Percentiles rank a stretch among this genome's conserved stretches.
Evolutionary conservation across 2,888 invertebrate species (phyloP).

Genomic region (Lasioglossum pauxillum): DNA sequence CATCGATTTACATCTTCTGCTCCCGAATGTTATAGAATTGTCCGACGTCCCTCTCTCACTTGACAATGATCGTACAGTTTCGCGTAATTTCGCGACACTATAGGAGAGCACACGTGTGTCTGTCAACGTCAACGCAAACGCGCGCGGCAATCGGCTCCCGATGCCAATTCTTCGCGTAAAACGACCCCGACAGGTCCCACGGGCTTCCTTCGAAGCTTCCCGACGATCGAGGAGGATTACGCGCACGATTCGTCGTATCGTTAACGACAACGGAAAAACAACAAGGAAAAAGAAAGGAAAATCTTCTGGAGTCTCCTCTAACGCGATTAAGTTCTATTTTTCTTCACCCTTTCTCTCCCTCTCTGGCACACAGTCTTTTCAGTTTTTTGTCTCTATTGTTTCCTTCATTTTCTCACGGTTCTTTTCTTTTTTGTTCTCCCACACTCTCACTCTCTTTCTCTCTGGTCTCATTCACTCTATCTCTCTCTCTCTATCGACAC

Average conservation of each 20-base stretch:
- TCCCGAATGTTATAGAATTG: too few species aligned
- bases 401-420: slow-evolving; percentile 13
- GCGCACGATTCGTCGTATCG: slow-evolving; percentile 50
- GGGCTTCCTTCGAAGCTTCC: slow-evolving; percentile 24
- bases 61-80: not conserved
- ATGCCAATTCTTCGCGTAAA: not conserved
- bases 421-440: not conserved
- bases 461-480: not conserved
- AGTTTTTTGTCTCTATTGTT: not conserved
- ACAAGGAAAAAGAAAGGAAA: slow-evolving; percentile 7
- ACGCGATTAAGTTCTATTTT: slow-evolving; percentile 27
- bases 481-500: not conserved
- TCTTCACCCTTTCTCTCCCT: slow-evolving; percentile 34
- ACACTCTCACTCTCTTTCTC: not conserved
- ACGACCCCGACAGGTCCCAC: slow-evolving; percentile 11
- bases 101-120: not conserved
- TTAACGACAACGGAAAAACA: not conserved
- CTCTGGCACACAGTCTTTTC: slow-evolving; percentile 25
- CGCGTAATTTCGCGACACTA: not conserved
- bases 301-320: slow-evolving; percentile 5
- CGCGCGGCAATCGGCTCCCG: slow-evolving; percentile 57
- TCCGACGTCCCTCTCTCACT: too few species aligned
- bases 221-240: slow-evolving; percentile 55
- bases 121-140: slow-evolving; percentile 52
- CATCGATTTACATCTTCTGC: too few species aligned